Conservation (phyloP, 2,888 invertebrate species). For the Sminthurinus aureus region DNA sequence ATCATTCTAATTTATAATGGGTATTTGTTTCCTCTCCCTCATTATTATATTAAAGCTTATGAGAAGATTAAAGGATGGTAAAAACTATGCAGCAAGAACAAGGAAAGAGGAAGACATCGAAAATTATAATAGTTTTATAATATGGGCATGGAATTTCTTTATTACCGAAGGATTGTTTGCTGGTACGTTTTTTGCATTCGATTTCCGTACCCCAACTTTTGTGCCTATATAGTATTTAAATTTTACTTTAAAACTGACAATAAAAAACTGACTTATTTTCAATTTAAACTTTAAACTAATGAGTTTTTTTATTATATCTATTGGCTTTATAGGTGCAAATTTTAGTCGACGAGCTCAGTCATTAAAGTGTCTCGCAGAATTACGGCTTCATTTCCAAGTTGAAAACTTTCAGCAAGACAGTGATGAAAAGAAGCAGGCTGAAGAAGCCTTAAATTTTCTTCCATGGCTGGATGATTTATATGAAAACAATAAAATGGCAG, state of each 20-base stretch:
- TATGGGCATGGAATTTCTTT: slow-evolving; percentile 66
- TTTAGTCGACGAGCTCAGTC: slow-evolving; percentile 70
- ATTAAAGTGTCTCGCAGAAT: slow-evolving; percentile 64
- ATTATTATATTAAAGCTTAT: slow-evolving; percentile 62
- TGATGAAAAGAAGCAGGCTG: neutral
- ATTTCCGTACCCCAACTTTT: no score
- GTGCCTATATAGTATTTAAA: no score
- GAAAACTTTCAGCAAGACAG: slow-evolving; percentile 30
- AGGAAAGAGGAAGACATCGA: slow-evolving; percentile 49
- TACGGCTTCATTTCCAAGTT: slow-evolving; percentile 33
- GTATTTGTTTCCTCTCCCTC: neutral
- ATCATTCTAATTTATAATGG: neutral
- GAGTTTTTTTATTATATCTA: no score
- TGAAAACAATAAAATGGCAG: slow-evolving; percentile 76
- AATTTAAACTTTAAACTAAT: no score
- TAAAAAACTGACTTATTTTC: no score
- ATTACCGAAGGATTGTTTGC: slow-evolving; percentile 68
- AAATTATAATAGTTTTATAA: slow-evolving; percentile 66
- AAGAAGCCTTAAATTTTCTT: slow-evolving; percentile 39
- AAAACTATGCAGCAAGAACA: slow-evolving; percentile 41
- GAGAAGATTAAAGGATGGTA: slow-evolving; percentile 67
- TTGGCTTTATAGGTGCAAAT: slow-evolving; percentile 65
- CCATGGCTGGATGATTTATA: slow-evolving; percentile 75
- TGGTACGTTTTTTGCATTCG: slow-evolving; percentile 57
- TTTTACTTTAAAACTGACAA: no score